phyloP scores from a whole-genome alignment of 2,113 vertebrate species.

The Hipposideros armiger region DNA sequence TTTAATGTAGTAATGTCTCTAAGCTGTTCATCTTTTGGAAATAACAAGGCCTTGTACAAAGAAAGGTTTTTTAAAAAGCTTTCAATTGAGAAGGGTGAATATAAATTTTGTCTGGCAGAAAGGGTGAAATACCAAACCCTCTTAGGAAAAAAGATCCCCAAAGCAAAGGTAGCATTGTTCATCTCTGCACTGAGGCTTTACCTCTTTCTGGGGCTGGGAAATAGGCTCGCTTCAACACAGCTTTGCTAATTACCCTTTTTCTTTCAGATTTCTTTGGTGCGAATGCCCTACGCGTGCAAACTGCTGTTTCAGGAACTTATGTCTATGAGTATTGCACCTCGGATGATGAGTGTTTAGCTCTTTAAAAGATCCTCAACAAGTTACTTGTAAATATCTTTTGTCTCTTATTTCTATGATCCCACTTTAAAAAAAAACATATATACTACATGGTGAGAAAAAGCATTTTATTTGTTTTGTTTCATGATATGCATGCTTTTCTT shows the following conservation, averaged over 20 bases:
- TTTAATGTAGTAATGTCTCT: neutral
- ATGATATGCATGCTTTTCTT: constrained; percentile 79
- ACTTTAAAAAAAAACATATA: constrained; percentile 39
- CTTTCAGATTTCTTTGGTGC: constrained; percentile 96
- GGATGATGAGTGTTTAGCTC: constrained; percentile 95
- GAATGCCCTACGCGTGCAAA: constrained; percentile 99
- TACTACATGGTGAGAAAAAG: constrained; percentile 62
- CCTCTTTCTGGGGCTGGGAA: neutral
- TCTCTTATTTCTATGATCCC: constrained; percentile 19
- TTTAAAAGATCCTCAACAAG: neutral
- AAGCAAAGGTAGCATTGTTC: neutral
- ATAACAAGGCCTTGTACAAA: neutral
- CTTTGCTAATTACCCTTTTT: neutral
- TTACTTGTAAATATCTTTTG: constrained; percentile 45
- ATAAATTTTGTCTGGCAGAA: neutral
- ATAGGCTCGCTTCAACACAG: neutral
- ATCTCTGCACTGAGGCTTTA: too few relatives aligned
- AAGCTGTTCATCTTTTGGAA: constrained; percentile 34
- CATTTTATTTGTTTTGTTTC: constrained; percentile 78
- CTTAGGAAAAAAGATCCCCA: neutral
- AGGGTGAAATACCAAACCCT: neutral
- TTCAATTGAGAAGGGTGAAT: neutral
- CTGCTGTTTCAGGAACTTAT: constrained; percentile 98
- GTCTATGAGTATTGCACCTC: constrained; percentile 99
- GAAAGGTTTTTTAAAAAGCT: neutral